Evolutionary conservation across 2,888 invertebrate species (phyloP), one percentile per base, ranked within the genome.

Genomic region (Molorchus minor): DNA sequence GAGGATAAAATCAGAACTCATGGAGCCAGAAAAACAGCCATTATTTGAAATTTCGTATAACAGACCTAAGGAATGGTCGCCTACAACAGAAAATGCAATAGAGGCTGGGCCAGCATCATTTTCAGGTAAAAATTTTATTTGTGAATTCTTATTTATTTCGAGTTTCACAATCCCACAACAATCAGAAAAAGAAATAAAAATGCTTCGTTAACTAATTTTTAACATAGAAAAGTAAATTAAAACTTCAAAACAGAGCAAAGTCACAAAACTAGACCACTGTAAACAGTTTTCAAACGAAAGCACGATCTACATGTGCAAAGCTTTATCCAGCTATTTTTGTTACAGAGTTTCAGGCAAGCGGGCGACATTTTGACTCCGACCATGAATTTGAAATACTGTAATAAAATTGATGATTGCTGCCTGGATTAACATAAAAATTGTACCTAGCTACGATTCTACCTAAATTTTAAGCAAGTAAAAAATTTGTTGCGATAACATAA

Each of bases 11-110:
- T 84, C 85, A 47, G 86, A 88, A 61, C 81, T 94, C 64, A 88
- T 91, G 79, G 82, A 84, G 17, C 81, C 84, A 3, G 88, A 89
- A 70, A 86, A 86, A 57, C 92, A 92, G 74, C 91, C 95, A 0
- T 81, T 97, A 68, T 95, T 97, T 81, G 96, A 96, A 84, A 83
- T 96, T 51, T 89, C 90, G 70, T 87, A 89, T 67, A 87, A 91
- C 71, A 84, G 91, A 72, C 92, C 93, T 3, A 82, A 87, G 33
- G 88, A 90, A 74, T 93, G 92, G 91, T 87, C 87, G 1, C 87
- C 90, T 20, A 63, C 60, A 16, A 69, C 80, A 59, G 81, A 79
- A 65, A 77, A 79, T 36, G 67, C 78, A 72, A 58, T 70, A 3
- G 71, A 71, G 21, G 71, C 71, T 7, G 64, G 58, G 15, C 25